Conservation (phyloP, 2,113 vertebrate species). For the Plectropomus leopardus region DNA sequence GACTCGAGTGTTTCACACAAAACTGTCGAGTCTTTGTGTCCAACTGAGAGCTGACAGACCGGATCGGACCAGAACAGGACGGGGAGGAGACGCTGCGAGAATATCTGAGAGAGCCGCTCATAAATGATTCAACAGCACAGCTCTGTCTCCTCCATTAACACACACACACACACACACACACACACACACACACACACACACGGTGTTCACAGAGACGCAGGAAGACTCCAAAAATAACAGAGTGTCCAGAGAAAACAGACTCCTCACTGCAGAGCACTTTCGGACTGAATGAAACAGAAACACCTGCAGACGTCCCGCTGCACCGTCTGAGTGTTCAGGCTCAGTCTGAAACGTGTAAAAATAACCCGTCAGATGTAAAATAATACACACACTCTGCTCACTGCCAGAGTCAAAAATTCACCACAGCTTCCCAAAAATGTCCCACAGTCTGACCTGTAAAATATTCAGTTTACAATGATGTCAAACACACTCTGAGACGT, state of each 20-base stretch:
- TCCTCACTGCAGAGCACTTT: background rate
- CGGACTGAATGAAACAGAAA: too few species aligned
- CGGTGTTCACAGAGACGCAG: background rate
- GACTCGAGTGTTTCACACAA: background rate
- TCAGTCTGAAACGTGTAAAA: too few species aligned
- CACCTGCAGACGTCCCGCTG: too few species aligned
- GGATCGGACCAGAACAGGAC: constrained; percentile 9
- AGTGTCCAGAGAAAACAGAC: background rate
- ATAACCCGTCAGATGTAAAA: too few species aligned
- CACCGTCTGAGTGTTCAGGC: too few species aligned
- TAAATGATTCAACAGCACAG: constrained; percentile 48
- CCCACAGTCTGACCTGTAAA: too few species aligned
- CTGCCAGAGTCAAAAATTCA: too few species aligned
- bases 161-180: constrained; percentile 14
- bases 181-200: constrained; percentile 34
- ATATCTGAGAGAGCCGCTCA: constrained; percentile 41
- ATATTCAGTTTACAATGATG: too few species aligned
- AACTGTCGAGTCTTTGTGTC: constrained; percentile 2
- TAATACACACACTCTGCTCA: too few species aligned
- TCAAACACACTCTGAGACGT: too few species aligned
- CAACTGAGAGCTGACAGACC: background rate
- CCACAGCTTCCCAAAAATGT: too few species aligned
- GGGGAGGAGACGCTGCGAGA: background rate
- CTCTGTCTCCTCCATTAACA: constrained; percentile 11
- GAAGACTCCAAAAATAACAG: constrained; percentile 40